phyloP scores from a whole-genome alignment of 2,888 invertebrate species.

The Teleiodes luculella region DNA sequence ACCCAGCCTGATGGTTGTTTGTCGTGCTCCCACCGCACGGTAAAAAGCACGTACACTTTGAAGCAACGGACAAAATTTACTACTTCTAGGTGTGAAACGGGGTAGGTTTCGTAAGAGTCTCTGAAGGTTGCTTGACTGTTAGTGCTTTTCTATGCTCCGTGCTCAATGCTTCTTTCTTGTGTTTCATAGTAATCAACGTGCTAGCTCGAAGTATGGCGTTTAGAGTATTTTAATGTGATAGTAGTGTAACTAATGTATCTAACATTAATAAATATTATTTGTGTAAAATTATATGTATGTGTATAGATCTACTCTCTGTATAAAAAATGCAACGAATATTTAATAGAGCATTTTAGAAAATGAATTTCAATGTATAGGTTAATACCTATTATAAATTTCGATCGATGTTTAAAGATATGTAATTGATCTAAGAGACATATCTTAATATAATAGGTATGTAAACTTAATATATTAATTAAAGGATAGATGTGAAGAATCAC shows the following conservation, averaged over 20 bases:
- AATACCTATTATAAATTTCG: too few relatives aligned
- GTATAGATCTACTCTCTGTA: too few relatives aligned
- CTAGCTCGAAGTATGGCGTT: conserved; percentile 18
- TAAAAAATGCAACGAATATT: conserved; percentile 26
- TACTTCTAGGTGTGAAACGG: conserved; percentile 42
- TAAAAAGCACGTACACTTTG: conserved; percentile 73
- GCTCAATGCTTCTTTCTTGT: conserved; percentile 17
- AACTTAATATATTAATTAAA: too few relatives aligned
- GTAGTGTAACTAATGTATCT: conserved; percentile 9
- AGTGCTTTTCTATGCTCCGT: conserved; percentile 20
- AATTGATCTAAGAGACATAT: neutral
- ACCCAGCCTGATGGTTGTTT: conserved; percentile 65
- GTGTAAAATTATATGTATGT: neutral
- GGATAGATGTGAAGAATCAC: conserved; percentile 9
- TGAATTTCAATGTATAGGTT: too few relatives aligned
- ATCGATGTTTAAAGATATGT: too few relatives aligned
- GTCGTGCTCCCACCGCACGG: conserved; percentile 61
- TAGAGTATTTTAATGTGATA: conserved; percentile 19
- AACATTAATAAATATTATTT: neutral
- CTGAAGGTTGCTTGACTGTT: conserved; percentile 16
- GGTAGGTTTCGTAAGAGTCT: neutral
- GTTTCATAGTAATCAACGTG: neutral
- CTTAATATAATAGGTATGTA: neutral
- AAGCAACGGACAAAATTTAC: conserved; percentile 62
- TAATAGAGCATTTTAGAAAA: conserved; percentile 11